Conservation (phyloP, 2,113 vertebrate genomes). For the Lampris megalopsis region DNA sequence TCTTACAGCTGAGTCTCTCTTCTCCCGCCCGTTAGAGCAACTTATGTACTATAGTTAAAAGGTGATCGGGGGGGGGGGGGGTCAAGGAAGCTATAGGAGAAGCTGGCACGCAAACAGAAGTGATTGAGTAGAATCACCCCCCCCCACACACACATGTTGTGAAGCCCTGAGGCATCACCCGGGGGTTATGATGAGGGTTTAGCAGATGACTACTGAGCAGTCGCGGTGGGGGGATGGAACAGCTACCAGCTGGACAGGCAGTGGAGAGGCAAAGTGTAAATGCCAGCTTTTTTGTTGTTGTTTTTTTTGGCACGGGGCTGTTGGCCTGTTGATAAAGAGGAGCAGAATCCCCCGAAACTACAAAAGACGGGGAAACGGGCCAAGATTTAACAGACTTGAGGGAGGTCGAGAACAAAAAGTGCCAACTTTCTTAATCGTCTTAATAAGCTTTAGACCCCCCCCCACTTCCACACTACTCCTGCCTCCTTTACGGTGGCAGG, state of each 20-base stretch:
- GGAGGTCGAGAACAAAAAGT: no score
- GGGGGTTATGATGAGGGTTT: conserved; percentile 9
- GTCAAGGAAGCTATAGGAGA: conserved; percentile 44
- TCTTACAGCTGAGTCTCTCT: conserved; percentile 66
- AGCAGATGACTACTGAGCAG: conserved; percentile 32
- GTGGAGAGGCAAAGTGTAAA: conserved; percentile 19
- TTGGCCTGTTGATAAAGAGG: no score
- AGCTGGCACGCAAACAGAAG: conserved; percentile 47
- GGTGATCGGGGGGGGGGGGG: conserved; percentile 38
- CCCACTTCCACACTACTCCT: no score
- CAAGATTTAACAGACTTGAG: no score
- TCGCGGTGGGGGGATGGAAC: conserved; percentile 19
- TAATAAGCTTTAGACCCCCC: no score
- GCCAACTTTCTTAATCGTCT: no score
- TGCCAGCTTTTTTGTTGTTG: conserved; percentile 25
- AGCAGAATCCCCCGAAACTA: background rate
- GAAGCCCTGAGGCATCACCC: conserved; percentile 25
- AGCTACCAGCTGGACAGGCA: conserved; percentile 22
- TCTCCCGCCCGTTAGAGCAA: conserved; percentile 43
- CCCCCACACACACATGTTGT: conserved; percentile 34
- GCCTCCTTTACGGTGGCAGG: no score
- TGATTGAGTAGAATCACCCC: conserved; percentile 40
- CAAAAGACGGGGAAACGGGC: background rate
- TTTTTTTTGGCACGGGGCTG: background rate
- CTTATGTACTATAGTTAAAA: conserved; percentile 63